Evolutionary conservation across 2,113 vertebrate genomes (phyloP), one percentile per base, ranked within the genome.

Genomic region (Coreoperca whiteheadi): DNA sequence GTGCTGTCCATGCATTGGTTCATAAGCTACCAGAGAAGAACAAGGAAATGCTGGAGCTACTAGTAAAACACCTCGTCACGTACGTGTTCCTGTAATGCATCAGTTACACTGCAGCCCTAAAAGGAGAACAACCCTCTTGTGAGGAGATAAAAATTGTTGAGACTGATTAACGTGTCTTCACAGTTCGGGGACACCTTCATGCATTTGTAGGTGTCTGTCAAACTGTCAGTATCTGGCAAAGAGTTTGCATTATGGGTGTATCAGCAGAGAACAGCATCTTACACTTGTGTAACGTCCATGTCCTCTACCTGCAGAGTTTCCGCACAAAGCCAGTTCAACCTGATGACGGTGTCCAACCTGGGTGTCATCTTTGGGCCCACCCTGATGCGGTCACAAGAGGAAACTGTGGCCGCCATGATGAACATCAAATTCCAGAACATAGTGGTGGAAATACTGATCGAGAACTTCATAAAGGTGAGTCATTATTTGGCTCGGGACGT

Each of bases 371-470:
- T 99, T 89, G 98, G 98, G 41, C 98, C 98, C 48, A 99, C 98
- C 1, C 91, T 99, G 74, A 99, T 99, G 98, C 95, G 98, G 87
- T 97, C 98, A 0, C 98, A 99, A 79, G 98, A 99, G 85, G 98
- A 99, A 94, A 99, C 98, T 0, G 98, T 99, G 87, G 98, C 98
- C 8, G 98, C 98, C 79, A 99, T 99, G 98, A 99, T 99, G 97
- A 99, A 99, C 92, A 99, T 99, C 87, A 99, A 99, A 89, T 99
- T 99, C 94, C 98, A 99, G 94, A 99, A 99, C 89, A 98, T 99
- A 57, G 98, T 99, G 79, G 96, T 99, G 73, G 98, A 99, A 93
- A 99, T 99, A 87, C 95, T 99, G 2, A 98, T 99, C 37, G 98
- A 99, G 87, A 98, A 99, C 93, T 98, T 97, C 87, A 97, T 96